Conservation (phyloP, 2,113 vertebrate genomes). For the Gavialis gangeticus region DNA sequence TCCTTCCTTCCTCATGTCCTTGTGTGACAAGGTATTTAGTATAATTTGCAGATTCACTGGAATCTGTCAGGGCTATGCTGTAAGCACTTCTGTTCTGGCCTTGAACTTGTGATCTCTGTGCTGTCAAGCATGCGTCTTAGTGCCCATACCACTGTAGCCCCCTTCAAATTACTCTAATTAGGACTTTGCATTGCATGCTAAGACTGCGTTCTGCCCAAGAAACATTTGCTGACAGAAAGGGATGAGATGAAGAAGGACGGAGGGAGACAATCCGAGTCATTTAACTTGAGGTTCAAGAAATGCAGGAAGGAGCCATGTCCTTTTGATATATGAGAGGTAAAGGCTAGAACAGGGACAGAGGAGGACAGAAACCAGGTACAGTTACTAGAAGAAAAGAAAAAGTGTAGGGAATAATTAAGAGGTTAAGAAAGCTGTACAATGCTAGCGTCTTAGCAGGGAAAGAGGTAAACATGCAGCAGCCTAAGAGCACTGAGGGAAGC, state of each 20-base stretch:
- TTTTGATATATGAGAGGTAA: background rate
- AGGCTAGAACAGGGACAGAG: background rate
- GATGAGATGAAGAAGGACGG: background rate
- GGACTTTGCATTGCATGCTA: background rate
- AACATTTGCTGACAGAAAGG: background rate
- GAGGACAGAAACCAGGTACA: background rate
- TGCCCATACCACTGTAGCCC: too few relatives aligned
- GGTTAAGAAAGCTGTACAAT: background rate
- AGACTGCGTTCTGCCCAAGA: rapidly evolving
- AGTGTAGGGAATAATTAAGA: background rate
- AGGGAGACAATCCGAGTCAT: background rate
- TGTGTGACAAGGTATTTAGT: too few relatives aligned
- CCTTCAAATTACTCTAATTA: background rate
- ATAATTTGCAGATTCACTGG: too few relatives aligned
- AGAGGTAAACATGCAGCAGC: background rate
- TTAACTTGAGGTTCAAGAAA: background rate
- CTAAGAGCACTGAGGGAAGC: background rate
- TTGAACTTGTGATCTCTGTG: too few relatives aligned
- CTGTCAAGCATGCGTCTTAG: too few relatives aligned
- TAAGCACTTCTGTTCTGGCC: too few relatives aligned
- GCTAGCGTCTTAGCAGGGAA: background rate
- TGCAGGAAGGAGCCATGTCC: background rate
- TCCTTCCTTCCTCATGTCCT: too few relatives aligned
- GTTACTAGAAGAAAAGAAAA: background rate
- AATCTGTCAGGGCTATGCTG: too few relatives aligned